Base-by-base conservation (phyloP, 2,113 vertebrate genomes). In the Peromyscus californicus region DNA sequence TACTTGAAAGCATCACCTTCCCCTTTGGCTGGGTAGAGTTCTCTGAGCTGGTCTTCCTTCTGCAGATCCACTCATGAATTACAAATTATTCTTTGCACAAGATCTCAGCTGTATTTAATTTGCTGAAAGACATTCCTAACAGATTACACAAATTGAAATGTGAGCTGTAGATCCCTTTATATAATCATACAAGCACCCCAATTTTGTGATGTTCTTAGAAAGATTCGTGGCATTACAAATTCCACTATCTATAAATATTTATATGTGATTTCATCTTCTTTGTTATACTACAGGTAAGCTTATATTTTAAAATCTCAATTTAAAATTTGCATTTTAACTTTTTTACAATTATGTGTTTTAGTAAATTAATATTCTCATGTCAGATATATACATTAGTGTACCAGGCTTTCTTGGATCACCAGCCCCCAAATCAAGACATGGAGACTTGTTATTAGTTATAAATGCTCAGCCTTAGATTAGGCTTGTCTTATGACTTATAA, bases 291-390 rank as follows among this genome's bases (percentile, higher is more conserved):
- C 6, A 93, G 2, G 29, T 24, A 54, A 0, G 9, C 0, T 85
- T 95, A 80, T 19, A 78, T 61, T 91, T 88, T 85, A 61, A 93
- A 96, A 69, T 1, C 2, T 88, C 42, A 75, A 42, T 93, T 93
- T 1, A 11, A 88, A 95, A 91, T 22, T 5, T 21, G 4, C 12
- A 61, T 80, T 93, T 95, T 95, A 72, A 83, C 33, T 2, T 57
- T 48, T 93, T 74, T 36, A 29, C 70, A 95, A 65, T 69, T 90
- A 96, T 84, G 48, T 39, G 42, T 51, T 45, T 21, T 59, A 59
- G 26, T 80, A 54, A 86, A 45, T 84, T 82, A 42, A 70, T 54
- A 87, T 39, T 94, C 89, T 33, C 3, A 19, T 21, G 54, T 61
- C n/a, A 54, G 7, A 87, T 51, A 42, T 33, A 45, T 2, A 82